Evolutionary conservation across 2,113 vertebrate species (phyloP), one percentile per base, ranked within the genome.

Genomic region (Cyprinodon variegatus): DNA sequence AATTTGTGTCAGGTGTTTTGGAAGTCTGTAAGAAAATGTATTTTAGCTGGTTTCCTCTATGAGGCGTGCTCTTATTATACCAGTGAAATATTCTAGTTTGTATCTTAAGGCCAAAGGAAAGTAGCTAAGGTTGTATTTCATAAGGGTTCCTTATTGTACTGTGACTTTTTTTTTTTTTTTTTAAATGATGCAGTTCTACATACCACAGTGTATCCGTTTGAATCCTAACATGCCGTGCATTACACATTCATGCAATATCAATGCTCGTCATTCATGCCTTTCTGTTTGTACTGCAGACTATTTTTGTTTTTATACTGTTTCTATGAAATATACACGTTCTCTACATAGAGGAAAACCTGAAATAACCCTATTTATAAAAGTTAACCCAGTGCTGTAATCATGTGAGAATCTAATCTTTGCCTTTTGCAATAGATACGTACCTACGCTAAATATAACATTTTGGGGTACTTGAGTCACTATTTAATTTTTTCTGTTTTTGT

Each of bases 401-500:
- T 86, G 88, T 87, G 80, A 91, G 88, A 93, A 89, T 93, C 93
- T 93, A 94, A 94, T 93, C 92, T 94, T 57, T 92, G 92, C 91
- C 93, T 91, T 29, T 92, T 93, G 90, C 91, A 89, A 57, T 94
- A 93, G 89, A 91, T 89, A 89, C 90, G 89, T 94, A 93, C 90
- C 88, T 91, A 90, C 91, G 93, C 89, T 93, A 93, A 90, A 93
- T 93, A 91, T 89, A 94, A 90, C 91, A 92, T 89, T 93, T 93
- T 93, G 93, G 94, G 94, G 96, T 94, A 96, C 94, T 95, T 80
- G 90, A 96, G 96, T 96, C 96, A 96, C 96, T 97, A 97, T 97
- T 96, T 97, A 96, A 93, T 94, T 95, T 93, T 93, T 84, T 93
- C 93, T 83, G 66, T 93, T 92, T 93, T 94, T 92, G 94, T 95